Evolutionary conservation across 2,797 vertebrate genomes (phyloP).

Genomic region (Myoxocephalus aenaeus): DNA sequence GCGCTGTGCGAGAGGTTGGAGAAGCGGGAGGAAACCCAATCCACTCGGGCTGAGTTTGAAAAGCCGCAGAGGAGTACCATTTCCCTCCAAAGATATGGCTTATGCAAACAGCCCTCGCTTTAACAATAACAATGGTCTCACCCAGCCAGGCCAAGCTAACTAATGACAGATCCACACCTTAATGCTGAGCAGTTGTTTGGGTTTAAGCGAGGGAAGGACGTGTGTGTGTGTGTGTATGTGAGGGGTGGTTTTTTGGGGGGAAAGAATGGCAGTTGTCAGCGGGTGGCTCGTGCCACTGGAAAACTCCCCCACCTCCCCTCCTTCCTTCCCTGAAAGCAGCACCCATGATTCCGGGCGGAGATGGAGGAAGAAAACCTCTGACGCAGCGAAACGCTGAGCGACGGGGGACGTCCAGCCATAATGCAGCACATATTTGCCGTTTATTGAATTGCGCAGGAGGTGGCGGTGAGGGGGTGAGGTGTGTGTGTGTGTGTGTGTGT

Average conservation of each 20-base stretch:
- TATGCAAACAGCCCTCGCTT: conserved; percentile 79
- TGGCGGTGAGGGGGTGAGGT: neutral
- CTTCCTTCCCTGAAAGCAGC: conserved; percentile 47
- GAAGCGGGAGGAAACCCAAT: conserved; percentile 73
- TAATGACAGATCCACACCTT: conserved; percentile 86
- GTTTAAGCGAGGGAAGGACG: conserved; percentile 58
- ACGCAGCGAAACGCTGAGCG: conserved; percentile 72
- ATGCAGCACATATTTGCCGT: conserved; percentile 77
- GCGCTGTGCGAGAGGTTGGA: conserved; percentile 43
- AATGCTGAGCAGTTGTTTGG: conserved; percentile 82
- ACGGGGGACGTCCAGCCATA: conserved; percentile 65
- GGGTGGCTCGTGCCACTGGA: conserved; percentile 80
- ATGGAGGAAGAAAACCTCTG: conserved; percentile 72
- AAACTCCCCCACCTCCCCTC: conserved; percentile 55
- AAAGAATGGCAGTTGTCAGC: conserved; percentile 75
- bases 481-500: no score
- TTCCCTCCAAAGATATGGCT: conserved; percentile 81
- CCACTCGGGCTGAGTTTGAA: conserved; percentile 52
- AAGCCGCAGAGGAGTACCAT: conserved; percentile 78
- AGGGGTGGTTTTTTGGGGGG: conserved; percentile 15
- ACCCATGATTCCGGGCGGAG: conserved; percentile 50
- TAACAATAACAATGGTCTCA: conserved; percentile 83
- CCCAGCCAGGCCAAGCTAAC: conserved; percentile 78
- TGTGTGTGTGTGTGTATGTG: conserved; percentile 36
- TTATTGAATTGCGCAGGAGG: conserved; percentile 69